phyloP scores from a whole-genome alignment of 2,888 invertebrate species.

The Zygaena filipendulae region DNA sequence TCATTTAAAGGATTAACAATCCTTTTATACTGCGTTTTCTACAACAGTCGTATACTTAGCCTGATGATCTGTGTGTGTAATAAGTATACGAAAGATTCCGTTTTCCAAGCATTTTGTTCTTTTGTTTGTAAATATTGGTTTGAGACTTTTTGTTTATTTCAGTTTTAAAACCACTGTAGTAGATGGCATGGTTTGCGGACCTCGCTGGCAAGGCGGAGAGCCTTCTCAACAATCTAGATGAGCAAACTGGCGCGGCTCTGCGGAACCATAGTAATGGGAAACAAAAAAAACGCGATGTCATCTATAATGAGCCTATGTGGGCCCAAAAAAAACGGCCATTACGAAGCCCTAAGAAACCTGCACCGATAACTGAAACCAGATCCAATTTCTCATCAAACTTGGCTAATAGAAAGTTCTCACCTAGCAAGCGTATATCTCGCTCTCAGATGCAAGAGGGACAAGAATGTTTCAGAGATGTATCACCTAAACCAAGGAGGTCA shows the following conservation, averaged over 20 bases:
- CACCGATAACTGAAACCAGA: constrained; percentile 26
- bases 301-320: constrained; percentile 23
- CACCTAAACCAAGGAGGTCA: constrained; percentile 15
- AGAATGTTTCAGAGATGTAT: constrained; percentile 17
- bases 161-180: constrained; percentile 2
- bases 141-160: constrained; percentile 23
- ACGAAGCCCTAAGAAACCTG: constrained; percentile 25
- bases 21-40: no score
- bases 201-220: constrained; percentile 80
- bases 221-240: constrained; percentile 78
- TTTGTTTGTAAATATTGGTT: constrained; percentile 6
- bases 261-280: constrained; percentile 40
- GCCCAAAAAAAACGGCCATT: constrained; percentile 25
- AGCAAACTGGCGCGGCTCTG: constrained; percentile 76
- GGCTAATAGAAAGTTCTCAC: constrained; percentile 24
- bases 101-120: no score
- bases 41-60: no score
- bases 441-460: constrained; percentile 21
- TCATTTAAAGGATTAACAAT: no score
- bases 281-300: constrained; percentile 26
- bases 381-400: constrained; percentile 14
- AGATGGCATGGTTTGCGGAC: constrained; percentile 80
- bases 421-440: constrained; percentile 20
- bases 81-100: no score
- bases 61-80: no score